Evolutionary conservation across 2,113 vertebrate species (phyloP).

Genomic region (Percopsis transmontana): DNA sequence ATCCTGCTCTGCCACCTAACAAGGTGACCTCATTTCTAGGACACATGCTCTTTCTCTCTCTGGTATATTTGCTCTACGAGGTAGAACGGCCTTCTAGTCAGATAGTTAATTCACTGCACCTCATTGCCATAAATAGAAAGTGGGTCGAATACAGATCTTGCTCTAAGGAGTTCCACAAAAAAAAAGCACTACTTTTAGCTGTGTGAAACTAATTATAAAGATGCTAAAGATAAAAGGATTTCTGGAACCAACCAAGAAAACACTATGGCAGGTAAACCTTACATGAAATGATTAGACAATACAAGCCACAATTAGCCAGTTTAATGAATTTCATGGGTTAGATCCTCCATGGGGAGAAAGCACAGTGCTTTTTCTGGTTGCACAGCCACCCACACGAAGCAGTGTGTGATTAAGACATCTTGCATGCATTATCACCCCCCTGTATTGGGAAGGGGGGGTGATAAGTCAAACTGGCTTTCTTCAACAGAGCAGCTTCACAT

Average conservation of each 20-base stretch:
- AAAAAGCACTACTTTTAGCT: slow-evolving; percentile 6
- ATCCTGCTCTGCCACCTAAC: slow-evolving; percentile 65
- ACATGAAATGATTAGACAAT: neutral
- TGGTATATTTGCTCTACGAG: neutral
- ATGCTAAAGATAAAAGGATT: neutral
- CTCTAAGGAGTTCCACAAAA: slow-evolving; percentile 20
- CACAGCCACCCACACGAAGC: neutral
- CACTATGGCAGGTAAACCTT: neutral
- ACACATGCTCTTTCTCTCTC: slow-evolving; percentile 49
- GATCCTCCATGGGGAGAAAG: neutral
- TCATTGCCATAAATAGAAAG: slow-evolving; percentile 1
- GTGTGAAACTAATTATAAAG: neutral
- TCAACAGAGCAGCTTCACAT: neutral
- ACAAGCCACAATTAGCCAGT: neutral
- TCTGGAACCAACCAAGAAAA: neutral
- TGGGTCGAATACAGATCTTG: neutral
- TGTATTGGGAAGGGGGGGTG: neutral
- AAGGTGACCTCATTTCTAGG: slow-evolving; percentile 73
- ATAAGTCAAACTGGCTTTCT: neutral
- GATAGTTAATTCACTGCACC: slow-evolving; percentile 20
- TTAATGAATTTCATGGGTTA: neutral
- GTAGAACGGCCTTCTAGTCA: slow-evolving; percentile 27
- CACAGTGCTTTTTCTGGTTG: neutral
- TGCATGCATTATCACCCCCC: neutral
- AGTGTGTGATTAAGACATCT: neutral